A percentile compares a stretch with the other conserved stretches of the same genome.
These are phyloP conservation scores for Isoperla grammatica DNA, from an alignment of 2,888 invertebrate genomes.

Conservation along the genomic window DNA sequence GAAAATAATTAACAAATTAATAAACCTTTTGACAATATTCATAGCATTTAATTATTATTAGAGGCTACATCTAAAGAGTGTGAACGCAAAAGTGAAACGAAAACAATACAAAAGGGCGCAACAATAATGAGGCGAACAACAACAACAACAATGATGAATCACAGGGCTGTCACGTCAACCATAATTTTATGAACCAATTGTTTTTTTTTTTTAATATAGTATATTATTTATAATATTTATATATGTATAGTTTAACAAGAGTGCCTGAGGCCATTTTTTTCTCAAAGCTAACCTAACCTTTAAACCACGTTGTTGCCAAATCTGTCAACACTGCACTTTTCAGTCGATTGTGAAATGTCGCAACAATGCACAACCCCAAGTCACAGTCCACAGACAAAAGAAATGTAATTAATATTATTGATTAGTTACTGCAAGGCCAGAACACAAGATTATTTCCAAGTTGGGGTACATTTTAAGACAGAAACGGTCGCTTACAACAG, in stretches of 20 bases:
- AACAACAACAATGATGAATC: conserved; percentile 5
- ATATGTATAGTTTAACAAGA: conserved; percentile 17
- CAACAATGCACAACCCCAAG: neutral
- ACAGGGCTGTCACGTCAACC: conserved; percentile 12
- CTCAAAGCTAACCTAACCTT: conserved; percentile 6
- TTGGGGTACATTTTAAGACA: neutral
- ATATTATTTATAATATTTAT: conserved; percentile 10
- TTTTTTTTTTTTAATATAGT: neutral
- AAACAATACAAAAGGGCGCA: conserved; percentile 15
- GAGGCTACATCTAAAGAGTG: conserved; percentile 16
- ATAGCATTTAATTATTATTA: conserved; percentile 14
- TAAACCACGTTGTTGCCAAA: conserved; percentile 1
- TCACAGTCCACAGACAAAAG: neutral
- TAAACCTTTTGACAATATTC: conserved; percentile 8
- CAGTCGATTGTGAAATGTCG: neutral
- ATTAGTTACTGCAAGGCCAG: neutral
- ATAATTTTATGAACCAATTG: neutral
- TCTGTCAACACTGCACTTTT: neutral
- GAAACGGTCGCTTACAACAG: neutral
- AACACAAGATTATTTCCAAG: neutral
- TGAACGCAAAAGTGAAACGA: conserved; percentile 15
- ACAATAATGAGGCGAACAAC: conserved; percentile 14
- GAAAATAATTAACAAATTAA: too few species aligned
- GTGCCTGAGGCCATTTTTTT: neutral
- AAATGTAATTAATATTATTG: neutral